These are phyloP conservation scores for Planiliza haematocheilus DNA, from an alignment of 2,113 vertebrate genomes.

Conservation along the genomic window DNA sequence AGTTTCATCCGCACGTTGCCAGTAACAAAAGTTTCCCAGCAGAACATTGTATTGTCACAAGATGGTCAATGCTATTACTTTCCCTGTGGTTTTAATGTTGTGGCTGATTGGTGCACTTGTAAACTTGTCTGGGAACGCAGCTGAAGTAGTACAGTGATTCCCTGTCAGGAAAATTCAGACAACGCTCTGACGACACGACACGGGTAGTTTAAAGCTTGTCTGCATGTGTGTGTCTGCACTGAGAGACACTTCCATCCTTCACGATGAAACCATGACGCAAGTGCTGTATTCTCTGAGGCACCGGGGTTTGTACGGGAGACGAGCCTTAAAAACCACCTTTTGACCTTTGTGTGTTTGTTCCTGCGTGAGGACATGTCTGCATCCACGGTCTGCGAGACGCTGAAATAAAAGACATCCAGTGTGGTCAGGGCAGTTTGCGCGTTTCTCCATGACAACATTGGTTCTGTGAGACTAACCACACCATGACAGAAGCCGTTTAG, in stretches of 20 bases:
- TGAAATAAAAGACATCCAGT: conserved; percentile 42
- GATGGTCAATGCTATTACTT: too few species aligned
- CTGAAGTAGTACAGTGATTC: too few species aligned
- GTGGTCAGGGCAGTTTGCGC: conserved; percentile 23
- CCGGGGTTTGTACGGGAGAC: conserved; percentile 35
- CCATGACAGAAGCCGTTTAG: conserved; percentile 15
- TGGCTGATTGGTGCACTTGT: too few species aligned
- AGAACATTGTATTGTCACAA: too few species aligned
- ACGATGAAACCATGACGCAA: conserved; percentile 26
- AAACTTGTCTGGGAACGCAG: too few species aligned
- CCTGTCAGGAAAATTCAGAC: too few species aligned
- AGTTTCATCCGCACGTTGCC: too few species aligned
- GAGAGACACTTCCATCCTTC: conserved; percentile 10
- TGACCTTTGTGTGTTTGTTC: conserved; percentile 38
- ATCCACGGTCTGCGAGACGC: not conserved
- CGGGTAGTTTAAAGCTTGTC: not conserved
- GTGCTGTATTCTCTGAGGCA: conserved; percentile 17
- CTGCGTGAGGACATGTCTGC: conserved; percentile 59
- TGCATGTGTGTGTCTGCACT: not conserved
- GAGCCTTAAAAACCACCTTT: conserved; percentile 26
- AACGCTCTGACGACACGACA: not conserved
- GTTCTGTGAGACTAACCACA: conserved; percentile 20
- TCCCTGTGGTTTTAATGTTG: too few species aligned
- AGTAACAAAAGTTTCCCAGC: too few species aligned
- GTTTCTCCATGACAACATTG: conserved; percentile 25